These are phyloP conservation scores for Luidia sarsii DNA, from an alignment of 53 echinoderm and acorn worm species.

Conservation along the genomic window DNA sequence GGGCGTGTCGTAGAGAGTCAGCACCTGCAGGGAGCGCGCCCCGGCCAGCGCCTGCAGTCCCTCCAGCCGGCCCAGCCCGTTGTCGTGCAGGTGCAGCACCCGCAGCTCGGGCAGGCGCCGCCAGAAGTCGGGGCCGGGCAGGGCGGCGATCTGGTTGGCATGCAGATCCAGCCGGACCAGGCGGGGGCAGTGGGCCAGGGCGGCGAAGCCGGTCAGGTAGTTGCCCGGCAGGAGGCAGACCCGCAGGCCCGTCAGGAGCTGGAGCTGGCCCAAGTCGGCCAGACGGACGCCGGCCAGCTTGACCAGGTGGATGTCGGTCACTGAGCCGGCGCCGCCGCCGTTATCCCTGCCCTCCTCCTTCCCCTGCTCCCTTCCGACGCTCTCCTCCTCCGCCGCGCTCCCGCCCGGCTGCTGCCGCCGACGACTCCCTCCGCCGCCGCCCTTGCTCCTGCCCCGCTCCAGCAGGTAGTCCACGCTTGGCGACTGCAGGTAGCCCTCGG, in stretches of 20 bases:
- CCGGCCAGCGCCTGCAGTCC: slow-evolving; percentile 77
- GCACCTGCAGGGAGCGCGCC: slow-evolving; percentile 65
- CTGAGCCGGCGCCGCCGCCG: slow-evolving; percentile 5
- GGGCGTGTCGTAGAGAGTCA: slow-evolving; percentile 94
- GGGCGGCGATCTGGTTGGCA: slow-evolving; percentile 89
- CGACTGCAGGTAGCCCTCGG: slow-evolving; percentile 80
- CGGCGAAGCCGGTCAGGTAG: slow-evolving; percentile 83
- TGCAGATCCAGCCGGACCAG: slow-evolving; percentile 86
- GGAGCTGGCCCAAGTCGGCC: slow-evolving; percentile 73
- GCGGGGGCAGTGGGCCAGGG: slow-evolving; percentile 62
- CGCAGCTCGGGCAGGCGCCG: slow-evolving; percentile 61
- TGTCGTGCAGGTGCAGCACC: slow-evolving; percentile 83
- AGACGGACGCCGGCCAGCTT: slow-evolving; percentile 69
- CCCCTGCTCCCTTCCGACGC: not conserved
- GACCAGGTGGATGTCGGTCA: slow-evolving; percentile 68
- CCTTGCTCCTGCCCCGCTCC: slow-evolving; percentile 22
- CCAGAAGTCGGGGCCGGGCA: slow-evolving; percentile 95
- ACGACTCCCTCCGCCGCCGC: not conserved
- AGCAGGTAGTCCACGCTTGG: slow-evolving; percentile 52
- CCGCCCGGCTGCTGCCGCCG: not conserved
- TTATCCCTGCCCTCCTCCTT: slow-evolving; percentile 21
- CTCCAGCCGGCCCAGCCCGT: slow-evolving; percentile 84
- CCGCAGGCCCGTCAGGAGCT: slow-evolving; percentile 63
- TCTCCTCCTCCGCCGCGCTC: not conserved
- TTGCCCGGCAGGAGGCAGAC: slow-evolving; percentile 86